phyloP scores from a whole-genome alignment of 2,113 vertebrate genomes.

The Osmerus eperlanus region DNA sequence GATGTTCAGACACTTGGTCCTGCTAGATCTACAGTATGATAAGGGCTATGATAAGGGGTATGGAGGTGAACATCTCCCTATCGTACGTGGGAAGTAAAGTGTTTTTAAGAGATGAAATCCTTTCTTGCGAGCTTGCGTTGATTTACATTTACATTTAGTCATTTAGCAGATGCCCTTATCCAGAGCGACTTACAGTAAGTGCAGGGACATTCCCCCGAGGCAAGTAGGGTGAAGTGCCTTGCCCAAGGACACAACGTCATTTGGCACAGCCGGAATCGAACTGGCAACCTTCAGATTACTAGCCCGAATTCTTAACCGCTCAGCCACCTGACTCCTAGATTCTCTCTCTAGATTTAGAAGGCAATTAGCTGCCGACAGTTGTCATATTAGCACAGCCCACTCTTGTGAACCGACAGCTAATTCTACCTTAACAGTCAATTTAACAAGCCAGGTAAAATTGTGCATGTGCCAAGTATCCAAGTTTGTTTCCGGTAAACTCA shows the following conservation, averaged over 20 bases:
- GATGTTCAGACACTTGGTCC: no score
- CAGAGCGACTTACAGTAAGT: no score
- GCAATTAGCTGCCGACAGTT: conserved; percentile 29
- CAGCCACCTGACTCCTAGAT: no score
- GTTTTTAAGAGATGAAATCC: neutral
- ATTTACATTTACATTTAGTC: neutral
- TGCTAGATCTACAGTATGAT: neutral
- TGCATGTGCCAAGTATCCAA: neutral
- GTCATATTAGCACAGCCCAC: conserved; percentile 47
- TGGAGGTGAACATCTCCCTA: conserved; percentile 13
- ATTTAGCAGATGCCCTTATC: no score
- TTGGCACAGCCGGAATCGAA: no score
- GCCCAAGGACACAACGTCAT: no score
- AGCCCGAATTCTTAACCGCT: no score
- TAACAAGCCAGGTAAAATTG: conserved; percentile 33
- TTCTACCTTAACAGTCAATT: conserved; percentile 44
- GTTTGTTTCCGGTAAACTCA: no score
- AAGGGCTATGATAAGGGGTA: neutral
- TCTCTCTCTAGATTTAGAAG: neutral
- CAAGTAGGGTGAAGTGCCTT: no score
- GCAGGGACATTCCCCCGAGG: no score
- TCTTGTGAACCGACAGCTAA: conserved; percentile 37
- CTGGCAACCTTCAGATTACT: no score
- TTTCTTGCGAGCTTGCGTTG: conserved; percentile 25
- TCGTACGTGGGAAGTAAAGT: conserved; percentile 9